Conservation (phyloP, 2,797 vertebrate species). For the Lycodopsis pacificus region DNA sequence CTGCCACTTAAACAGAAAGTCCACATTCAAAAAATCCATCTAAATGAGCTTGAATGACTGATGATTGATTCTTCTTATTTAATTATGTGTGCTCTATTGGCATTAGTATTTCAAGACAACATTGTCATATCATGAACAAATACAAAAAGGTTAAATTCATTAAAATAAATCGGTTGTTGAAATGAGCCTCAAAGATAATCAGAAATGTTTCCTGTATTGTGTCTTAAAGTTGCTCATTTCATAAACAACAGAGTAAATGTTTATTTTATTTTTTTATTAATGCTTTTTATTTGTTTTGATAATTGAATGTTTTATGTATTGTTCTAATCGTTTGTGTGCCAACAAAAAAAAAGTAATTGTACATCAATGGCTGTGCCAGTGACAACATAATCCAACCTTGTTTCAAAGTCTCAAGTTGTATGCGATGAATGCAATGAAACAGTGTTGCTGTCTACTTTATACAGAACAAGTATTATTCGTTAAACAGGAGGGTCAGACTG, state of each 20-base stretch:
- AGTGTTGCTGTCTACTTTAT: conserved; percentile 2
- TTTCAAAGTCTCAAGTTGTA: not conserved
- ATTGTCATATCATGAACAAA: not conserved
- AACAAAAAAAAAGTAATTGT: not conserved
- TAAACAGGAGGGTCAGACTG: not conserved
- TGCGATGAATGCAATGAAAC: not conserved
- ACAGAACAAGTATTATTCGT: not conserved
- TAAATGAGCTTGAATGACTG: not conserved
- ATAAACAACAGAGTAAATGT: not conserved
- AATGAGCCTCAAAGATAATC: conserved; percentile 8
- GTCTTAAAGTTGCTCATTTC: not conserved
- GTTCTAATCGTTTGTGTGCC: not conserved
- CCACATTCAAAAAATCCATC: not conserved
- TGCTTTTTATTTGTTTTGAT: conserved; percentile 3
- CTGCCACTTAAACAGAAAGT: conserved; percentile 2
- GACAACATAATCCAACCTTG: not conserved
- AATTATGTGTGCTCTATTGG: conserved; percentile 9
- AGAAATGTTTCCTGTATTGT: not conserved
- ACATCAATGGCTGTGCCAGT: not conserved
- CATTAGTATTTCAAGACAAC: not conserved
- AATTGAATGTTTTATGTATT: conserved; percentile 7
- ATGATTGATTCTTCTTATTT: not conserved
- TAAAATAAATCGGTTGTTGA: not conserved
- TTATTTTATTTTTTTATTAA: not conserved
- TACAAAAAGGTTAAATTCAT: not conserved